Base-by-base conservation (phyloP, 2,888 invertebrate genomes). In the Beris chalybata region DNA sequence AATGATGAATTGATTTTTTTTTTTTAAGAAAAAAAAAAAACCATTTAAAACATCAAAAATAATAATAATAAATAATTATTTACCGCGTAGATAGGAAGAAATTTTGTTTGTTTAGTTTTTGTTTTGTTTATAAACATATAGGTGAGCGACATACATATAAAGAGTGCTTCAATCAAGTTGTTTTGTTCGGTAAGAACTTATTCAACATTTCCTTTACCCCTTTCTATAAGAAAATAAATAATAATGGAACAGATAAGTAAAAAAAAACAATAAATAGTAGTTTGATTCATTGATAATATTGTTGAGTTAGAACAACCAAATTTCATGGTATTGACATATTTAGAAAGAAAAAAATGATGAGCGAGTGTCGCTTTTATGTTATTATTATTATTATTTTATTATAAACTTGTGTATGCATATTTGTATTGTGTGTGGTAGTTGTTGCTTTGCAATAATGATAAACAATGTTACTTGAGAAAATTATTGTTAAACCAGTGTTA, bases 171-270 rank as follows among this genome's bases (percentile, higher is more conserved):
- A 73, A 66, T 71, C 71, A 73, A 66, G 72, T 71, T 69, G 73
- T 71, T 72, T 72, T 71, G 70, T 73, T 73, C 56, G 73, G 73
- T 71, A 73, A 71, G 67, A 73, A 73, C 68, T 71, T 71, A 71
- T 73, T 73, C 69, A 72, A 72, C 72, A 73, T 72, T 71, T 73
- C 73, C 73, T 73, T 73, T 72, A 73, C 71, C 71, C 73, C 48
- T 70, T 72, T 72, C 70, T 71, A 73, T 71, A 71, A 73, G 68
- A 72, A 72, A 71, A 72, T 64, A 71, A 73, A 73, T 70, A 73
- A 70, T 64, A 68, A 68, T 64, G 69, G 64, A 71, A 69, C 45
- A 64, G 12, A 55, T 66, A 68, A 63, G 67, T 57, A 55, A 58
- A 31, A 47, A 67, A 29, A 32, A 59, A 58, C 52, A 59, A 55